Percentiles rank a stretch among this genome's conserved stretches.
phyloP scores from a whole-genome alignment of 2,888 invertebrate genomes.

The Dorcus hopei region DNA sequence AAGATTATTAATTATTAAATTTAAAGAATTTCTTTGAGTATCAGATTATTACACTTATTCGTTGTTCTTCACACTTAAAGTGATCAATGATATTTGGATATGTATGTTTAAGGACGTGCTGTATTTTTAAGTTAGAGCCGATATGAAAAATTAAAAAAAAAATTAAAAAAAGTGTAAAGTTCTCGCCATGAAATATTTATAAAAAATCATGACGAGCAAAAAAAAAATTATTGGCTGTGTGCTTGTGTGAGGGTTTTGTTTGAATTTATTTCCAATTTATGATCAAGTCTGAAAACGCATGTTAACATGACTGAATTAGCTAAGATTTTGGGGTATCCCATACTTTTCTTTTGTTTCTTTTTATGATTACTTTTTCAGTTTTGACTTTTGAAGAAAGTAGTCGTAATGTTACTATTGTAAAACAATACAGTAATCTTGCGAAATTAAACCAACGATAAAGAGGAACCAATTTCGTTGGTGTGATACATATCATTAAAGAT shows the following conservation, averaged over 20 bases:
- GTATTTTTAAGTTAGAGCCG: too few relatives aligned
- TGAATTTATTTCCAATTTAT: not conserved
- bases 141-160: slow-evolving; percentile 14
- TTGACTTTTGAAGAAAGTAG: too few relatives aligned
- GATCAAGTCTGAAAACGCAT: not conserved
- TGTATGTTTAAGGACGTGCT: slow-evolving; percentile 1
- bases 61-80: slow-evolving; percentile 11
- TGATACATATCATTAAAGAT: too few relatives aligned
- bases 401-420: too few relatives aligned
- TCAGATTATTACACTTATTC: not conserved
- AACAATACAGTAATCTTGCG: too few relatives aligned
- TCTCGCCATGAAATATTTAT: slow-evolving; percentile 34
- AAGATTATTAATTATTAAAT: not conserved
- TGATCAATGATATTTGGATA: slow-evolving; percentile 12
- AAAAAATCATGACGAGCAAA: slow-evolving; percentile 30
- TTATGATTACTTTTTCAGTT: too few relatives aligned
- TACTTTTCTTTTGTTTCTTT: too few relatives aligned
- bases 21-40: slow-evolving; percentile 1
- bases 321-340: too few relatives aligned
- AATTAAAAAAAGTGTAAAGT: slow-evolving; percentile 13
- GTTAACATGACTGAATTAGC: not conserved
- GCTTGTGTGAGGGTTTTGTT: slow-evolving; percentile 4
- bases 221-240: slow-evolving; percentile 33
- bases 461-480: too few relatives aligned
- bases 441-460: too few relatives aligned